These are phyloP conservation scores for Eupleurogrammus muticus DNA, from an alignment of 2,797 vertebrate genomes.

Conservation along the genomic window DNA sequence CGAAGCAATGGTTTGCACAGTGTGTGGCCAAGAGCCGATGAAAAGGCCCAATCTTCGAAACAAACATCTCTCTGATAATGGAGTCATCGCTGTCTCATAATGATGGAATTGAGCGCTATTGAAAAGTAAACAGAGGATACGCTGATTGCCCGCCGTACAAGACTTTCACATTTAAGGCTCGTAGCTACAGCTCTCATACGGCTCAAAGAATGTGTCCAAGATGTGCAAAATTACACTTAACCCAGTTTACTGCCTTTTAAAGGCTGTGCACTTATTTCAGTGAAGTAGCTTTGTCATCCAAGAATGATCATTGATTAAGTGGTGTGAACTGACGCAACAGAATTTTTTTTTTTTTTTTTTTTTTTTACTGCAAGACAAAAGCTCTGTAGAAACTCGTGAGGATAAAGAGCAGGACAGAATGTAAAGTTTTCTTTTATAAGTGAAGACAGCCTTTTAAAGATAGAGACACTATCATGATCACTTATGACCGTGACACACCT, in stretches of 20 bases:
- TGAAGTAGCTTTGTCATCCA: constrained; percentile 9
- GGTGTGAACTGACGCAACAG: neutral
- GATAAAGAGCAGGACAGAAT: neutral
- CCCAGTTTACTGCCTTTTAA: neutral
- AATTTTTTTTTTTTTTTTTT: constrained; percentile 3
- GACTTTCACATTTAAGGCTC: constrained; percentile 48
- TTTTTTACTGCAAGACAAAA: constrained; percentile 9
- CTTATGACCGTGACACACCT: constrained; percentile 27
- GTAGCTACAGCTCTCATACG: constrained; percentile 39
- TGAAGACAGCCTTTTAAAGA: constrained; percentile 2
- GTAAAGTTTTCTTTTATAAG: constrained; percentile 9
- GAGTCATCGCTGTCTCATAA: constrained; percentile 72
- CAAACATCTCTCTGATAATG: constrained; percentile 70
- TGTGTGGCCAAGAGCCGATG: constrained; percentile 76
- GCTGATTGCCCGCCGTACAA: constrained; percentile 74
- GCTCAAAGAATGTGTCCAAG: constrained; percentile 49
- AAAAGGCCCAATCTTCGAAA: constrained; percentile 77
- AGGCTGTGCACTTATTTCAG: constrained; percentile 5
- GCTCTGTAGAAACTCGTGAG: constrained; percentile 7
- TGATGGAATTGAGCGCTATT: constrained; percentile 76
- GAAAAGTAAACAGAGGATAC: constrained; percentile 76
- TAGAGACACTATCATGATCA: constrained; percentile 1
- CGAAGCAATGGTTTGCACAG: constrained; percentile 64
- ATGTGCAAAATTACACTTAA: constrained; percentile 20
- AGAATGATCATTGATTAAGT: constrained; percentile 24